phyloP scores from a whole-genome alignment of 1,140 invertebrate species.

The Temnothorax curvispinosus region DNA sequence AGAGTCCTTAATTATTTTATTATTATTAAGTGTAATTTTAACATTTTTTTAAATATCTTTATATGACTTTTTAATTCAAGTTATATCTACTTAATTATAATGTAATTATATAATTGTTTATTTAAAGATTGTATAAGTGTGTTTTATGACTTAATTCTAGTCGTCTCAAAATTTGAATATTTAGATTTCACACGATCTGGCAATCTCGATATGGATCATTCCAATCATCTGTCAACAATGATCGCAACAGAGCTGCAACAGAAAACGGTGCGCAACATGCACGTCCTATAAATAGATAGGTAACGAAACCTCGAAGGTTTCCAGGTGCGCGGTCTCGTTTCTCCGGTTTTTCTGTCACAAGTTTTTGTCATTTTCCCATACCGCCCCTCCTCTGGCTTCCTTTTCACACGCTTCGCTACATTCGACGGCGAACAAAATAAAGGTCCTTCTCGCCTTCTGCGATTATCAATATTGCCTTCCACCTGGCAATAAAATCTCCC shows the following conservation, averaged over 20 bases:
- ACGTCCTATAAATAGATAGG: background rate
- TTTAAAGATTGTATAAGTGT: background rate
- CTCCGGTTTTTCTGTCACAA: background rate
- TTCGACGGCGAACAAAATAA: background rate
- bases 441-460: background rate
- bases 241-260: too few species aligned
- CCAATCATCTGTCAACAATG: slow-evolving; percentile 11
- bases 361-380: background rate
- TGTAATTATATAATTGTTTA: slow-evolving; percentile 10
- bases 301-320: slow-evolving; percentile 6
- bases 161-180: background rate
- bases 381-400: background rate
- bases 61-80: background rate
- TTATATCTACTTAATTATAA: background rate
- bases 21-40: background rate
- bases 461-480: slow-evolving; percentile 43
- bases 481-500: slow-evolving; percentile 29
- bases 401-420: slow-evolving; percentile 22
- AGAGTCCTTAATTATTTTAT: background rate
- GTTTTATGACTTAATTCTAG: background rate
- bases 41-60: background rate
- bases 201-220: background rate
- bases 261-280: background rate
- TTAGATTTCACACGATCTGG: too few species aligned
- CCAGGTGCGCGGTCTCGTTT: background rate